Base-by-base conservation (phyloP, 64 coral and sea anemone genomes). In the Montipora capricornis region DNA sequence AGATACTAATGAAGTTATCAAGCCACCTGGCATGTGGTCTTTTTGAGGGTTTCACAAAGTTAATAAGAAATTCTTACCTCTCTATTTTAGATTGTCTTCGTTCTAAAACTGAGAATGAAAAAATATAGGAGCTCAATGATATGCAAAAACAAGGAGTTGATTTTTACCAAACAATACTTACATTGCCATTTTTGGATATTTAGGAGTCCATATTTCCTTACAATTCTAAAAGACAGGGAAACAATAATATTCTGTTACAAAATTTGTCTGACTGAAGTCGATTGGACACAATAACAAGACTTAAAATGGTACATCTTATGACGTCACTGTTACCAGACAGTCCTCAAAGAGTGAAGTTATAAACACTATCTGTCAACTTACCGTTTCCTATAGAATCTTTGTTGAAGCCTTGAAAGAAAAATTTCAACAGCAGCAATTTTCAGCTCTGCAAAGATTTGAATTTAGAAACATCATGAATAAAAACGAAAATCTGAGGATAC, bases 381-480 rank as follows among this genome's bases (percentile, higher is more conserved):
- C 95, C 78, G 77, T 75, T 99, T 99, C 67, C 97, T 89, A 70
- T 89, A 96, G 47, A 90, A 99, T 90, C 97, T 92, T 81, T 96
- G 89, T 55, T 48, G 87, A 57, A 99, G 93, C 44, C 95, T 89
- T 49, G 92, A 94, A 7, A 95, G 6, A 75, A 93, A 99, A 20
- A 99, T 95, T 85, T 96, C 91, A 75, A 99, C 74, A 51, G 92
- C 95, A 84, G 95, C 97, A 74, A 99, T 22, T 88, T 99, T 99
- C 29, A 99, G 95, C 44, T 99, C 95, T 96, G 62, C 15, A 89
- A 71, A 4, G 14, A 64, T 64, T 12, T 14, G 11, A 14, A 64
- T 64, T 64, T 55, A 10, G 52, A 55, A 55, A 55, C 10, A 55
- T 55, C 52, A 55, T 55, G 10, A 55, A 55, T 55, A 10, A 55